Evolutionary conservation across 2,113 vertebrate species (phyloP).

Genomic region (Lampris incognitus): DNA sequence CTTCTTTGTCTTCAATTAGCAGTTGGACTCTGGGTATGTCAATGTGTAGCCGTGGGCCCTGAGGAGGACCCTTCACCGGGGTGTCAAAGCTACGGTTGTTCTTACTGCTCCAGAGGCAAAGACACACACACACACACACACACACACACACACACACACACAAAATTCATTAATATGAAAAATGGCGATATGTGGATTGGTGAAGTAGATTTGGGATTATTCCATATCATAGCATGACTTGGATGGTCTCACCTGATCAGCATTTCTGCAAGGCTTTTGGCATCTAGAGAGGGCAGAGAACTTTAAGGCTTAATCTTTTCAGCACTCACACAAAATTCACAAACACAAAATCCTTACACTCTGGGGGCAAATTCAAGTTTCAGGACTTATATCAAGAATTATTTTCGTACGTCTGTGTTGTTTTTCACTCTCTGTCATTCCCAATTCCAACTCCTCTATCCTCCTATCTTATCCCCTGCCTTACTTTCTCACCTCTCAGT

Average conservation of each 20-base stretch:
- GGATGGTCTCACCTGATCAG: constrained; percentile 89
- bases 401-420: constrained; percentile 4
- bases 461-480: neutral
- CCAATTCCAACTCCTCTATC: neutral
- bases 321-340: constrained; percentile 8
- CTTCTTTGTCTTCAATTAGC: constrained; percentile 98
- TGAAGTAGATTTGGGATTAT: neutral
- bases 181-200: constrained; percentile 14
- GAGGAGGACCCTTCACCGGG: constrained; percentile 96
- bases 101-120: constrained; percentile 88
- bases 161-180: constrained; percentile 11
- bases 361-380: constrained; percentile 3
- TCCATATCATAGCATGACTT: constrained; percentile 7
- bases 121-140: constrained; percentile 31
- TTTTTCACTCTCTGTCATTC: neutral
- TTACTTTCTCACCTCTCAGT: constrained; percentile 87
- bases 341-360: constrained; percentile 6
- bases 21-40: constrained; percentile 98
- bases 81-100: constrained; percentile 99
- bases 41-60: constrained; percentile 97
- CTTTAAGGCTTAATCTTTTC: neutral
- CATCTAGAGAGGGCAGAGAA: constrained; percentile 83
- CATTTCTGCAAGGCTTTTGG: constrained; percentile 98
- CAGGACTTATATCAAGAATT: constrained; percentile 10
- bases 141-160: too few relatives aligned